A percentile compares a stretch with the other conserved stretches of the same genome.
Conservation (phyloP, 2,113 vertebrate species). For the Crotalus viridis region DNA sequence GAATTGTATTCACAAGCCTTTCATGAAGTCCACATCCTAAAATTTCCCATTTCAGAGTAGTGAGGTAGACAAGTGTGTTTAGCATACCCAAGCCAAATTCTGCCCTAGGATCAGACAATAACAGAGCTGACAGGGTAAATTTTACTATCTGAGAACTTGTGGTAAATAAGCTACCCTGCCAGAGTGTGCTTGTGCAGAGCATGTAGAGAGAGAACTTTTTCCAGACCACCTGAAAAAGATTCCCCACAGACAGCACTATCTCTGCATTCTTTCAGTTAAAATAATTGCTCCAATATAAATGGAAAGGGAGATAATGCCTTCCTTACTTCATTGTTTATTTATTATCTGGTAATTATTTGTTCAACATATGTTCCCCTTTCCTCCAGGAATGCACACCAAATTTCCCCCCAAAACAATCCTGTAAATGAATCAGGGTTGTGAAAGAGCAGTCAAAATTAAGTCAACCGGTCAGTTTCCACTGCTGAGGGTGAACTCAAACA, state of each 20-base stretch:
- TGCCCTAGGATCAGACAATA: neutral
- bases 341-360: neutral
- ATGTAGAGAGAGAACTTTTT: neutral
- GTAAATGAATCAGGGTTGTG: neutral
- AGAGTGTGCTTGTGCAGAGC: neutral
- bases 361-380: neutral
- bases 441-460: neutral
- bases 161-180: neutral
- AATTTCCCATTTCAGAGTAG: conserved; percentile 6
- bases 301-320: neutral
- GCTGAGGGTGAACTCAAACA: neutral
- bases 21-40: neutral
- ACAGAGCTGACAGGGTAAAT: neutral
- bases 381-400: neutral
- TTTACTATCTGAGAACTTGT: neutral
- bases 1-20: neutral
- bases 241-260: neutral
- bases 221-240: no score
- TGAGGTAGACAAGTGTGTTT: neutral
- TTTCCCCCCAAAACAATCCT: neutral
- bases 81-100: neutral
- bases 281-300: neutral
- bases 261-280: neutral
- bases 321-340: neutral
- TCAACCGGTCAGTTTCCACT: neutral